phyloP scores from a whole-genome alignment of 2,113 vertebrate species.

The Salvator merianae region DNA sequence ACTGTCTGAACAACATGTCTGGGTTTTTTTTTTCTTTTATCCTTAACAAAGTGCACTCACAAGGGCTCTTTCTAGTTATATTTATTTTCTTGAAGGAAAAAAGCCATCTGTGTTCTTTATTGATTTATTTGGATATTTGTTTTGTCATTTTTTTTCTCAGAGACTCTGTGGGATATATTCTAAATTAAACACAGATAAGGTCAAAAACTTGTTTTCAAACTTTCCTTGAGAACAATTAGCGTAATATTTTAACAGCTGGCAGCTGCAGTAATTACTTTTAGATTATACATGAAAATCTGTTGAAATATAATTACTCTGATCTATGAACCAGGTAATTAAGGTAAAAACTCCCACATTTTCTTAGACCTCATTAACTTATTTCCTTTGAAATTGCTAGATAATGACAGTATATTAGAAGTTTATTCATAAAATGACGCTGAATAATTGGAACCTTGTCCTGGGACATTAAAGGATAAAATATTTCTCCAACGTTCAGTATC shows the following conservation, averaged over 20 bases:
- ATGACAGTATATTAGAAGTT: constrained; percentile 59
- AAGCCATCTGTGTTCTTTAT: neutral
- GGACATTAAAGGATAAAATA: constrained; percentile 58
- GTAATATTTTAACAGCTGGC: constrained; percentile 69
- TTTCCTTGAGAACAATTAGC: constrained; percentile 55
- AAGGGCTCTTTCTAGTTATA: neutral
- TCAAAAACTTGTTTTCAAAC: constrained; percentile 40
- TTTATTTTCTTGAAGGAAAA: constrained; percentile 1
- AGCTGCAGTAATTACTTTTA: constrained; percentile 68
- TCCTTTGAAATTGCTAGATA: constrained; percentile 69
- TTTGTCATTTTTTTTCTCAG: neutral
- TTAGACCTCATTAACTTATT: constrained; percentile 68
- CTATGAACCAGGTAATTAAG: constrained; percentile 72
- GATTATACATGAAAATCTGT: constrained; percentile 65
- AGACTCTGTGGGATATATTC: constrained; percentile 4
- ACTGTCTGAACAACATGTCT: neutral
- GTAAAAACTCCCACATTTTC: constrained; percentile 66
- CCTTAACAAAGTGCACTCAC: neutral
- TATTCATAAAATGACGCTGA: constrained; percentile 61
- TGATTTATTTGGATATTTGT: constrained; percentile 12
- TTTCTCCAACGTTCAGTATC: constrained; percentile 47
- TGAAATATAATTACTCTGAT: constrained; percentile 73
- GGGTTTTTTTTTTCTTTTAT: neutral
- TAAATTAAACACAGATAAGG: constrained; percentile 46
- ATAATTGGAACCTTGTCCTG: constrained; percentile 63